Evolutionary conservation across 1,140 invertebrate species (phyloP).

Genomic region (Coelopa frigida): DNA sequence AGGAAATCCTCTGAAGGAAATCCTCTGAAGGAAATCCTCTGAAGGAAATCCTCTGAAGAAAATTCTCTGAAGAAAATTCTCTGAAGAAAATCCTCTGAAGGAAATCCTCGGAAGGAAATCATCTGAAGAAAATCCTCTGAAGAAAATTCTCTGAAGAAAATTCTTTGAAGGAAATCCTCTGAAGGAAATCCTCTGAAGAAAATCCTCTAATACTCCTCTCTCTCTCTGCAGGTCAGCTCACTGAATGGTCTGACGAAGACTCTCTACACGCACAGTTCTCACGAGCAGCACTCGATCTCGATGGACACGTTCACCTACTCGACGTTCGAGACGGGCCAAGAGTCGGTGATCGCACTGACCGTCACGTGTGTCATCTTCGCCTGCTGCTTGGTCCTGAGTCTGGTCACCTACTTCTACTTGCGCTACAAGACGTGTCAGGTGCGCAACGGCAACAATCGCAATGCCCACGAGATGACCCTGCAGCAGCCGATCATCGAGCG

Average conservation of each 20-base stretch:
- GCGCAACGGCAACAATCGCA: slow-evolving; percentile 48
- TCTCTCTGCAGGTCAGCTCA: slow-evolving; percentile 47
- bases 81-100: no score
- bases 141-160: no score
- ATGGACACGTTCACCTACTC: slow-evolving; percentile 36
- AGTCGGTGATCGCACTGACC: slow-evolving; percentile 47
- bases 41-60: no score
- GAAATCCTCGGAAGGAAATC: no score
- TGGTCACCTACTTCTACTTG: slow-evolving; percentile 55
- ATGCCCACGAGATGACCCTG: slow-evolving; percentile 59
- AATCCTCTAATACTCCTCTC: no score
- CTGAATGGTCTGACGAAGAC: slow-evolving; percentile 56
- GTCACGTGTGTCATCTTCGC: slow-evolving; percentile 56
- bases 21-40: no score
- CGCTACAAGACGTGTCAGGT: slow-evolving; percentile 49
- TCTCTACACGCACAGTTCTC: slow-evolving; percentile 56
- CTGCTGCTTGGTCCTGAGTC: slow-evolving; percentile 50
- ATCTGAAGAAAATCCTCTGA: no score
- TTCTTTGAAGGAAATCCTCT: no score
- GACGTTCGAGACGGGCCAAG: slow-evolving; percentile 37
- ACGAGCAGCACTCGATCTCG: slow-evolving; percentile 29
- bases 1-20: no score
- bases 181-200: no score
- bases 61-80: no score
- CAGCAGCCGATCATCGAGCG: slow-evolving; percentile 60